Conservation (phyloP, 2,797 vertebrate genomes). For the Acomys russatus region DNA sequence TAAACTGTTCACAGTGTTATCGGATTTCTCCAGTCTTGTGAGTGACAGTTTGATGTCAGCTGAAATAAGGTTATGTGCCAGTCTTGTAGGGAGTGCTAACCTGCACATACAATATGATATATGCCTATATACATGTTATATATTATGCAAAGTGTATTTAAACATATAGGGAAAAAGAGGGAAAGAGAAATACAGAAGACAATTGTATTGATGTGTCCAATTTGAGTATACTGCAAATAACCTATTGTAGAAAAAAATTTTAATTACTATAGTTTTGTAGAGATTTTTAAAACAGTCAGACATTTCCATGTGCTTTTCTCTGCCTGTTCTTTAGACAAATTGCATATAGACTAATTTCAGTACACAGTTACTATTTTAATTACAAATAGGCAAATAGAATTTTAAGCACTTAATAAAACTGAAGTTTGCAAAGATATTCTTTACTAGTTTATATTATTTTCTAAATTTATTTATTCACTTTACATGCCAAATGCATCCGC, state of each 20-base stretch:
- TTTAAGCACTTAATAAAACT: background rate
- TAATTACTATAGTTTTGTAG: background rate
- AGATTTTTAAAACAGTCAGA: conserved; percentile 49
- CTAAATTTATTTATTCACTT: background rate
- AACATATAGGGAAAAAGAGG: background rate
- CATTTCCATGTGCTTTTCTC: conserved; percentile 32
- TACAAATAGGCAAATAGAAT: background rate
- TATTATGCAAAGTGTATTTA: background rate
- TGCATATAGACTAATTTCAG: background rate
- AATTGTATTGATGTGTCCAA: background rate
- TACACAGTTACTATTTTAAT: background rate
- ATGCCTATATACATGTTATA: background rate
- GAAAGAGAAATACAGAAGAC: background rate
- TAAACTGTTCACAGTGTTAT: background rate
- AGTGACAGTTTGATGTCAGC: background rate
- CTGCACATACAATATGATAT: background rate
- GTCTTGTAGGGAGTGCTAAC: background rate
- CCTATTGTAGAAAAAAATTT: background rate
- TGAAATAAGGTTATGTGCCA: conserved; percentile 60
- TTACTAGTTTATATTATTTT: background rate
- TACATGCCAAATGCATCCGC: no score
- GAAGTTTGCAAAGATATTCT: background rate
- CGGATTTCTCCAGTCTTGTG: background rate
- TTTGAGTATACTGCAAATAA: conserved; percentile 10
- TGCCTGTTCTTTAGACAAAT: conserved; percentile 1